Conservation (phyloP, 2,888 invertebrate species). For the Bombylius major region DNA sequence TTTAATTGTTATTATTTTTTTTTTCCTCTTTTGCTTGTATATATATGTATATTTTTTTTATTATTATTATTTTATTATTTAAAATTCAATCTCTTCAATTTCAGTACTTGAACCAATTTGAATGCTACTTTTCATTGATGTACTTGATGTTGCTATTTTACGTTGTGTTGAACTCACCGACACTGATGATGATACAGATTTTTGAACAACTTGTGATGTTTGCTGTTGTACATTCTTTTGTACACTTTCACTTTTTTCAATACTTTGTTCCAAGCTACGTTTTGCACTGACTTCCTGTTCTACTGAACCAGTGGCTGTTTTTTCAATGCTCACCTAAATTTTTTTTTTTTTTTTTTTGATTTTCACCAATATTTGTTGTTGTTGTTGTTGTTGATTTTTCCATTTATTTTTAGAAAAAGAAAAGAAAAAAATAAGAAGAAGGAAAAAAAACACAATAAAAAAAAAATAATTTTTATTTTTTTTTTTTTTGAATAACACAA, state of each 20-base stretch:
- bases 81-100: slow-evolving; percentile 16
- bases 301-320: slow-evolving; percentile 12
- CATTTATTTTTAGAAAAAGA: too few relatives aligned
- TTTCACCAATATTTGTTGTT: too few relatives aligned
- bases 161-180: slow-evolving; percentile 14
- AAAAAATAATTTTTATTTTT: too few relatives aligned
- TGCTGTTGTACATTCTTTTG: slow-evolving; percentile 9
- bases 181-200: slow-evolving; percentile 13
- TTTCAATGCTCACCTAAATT: slow-evolving; percentile 16
- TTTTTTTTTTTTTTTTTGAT: too few relatives aligned
- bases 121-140: slow-evolving; percentile 12
- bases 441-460: too few relatives aligned
- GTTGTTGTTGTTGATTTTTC: too few relatives aligned
- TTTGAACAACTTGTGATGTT: slow-evolving; percentile 12
- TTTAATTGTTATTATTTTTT: too few relatives aligned
- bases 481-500: too few relatives aligned
- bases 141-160: slow-evolving; percentile 12
- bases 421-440: too few relatives aligned
- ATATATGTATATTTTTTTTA: too few relatives aligned
- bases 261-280: slow-evolving; percentile 15
- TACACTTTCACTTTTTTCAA: slow-evolving; percentile 4
- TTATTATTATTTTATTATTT: background rate
- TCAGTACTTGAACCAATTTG: slow-evolving; percentile 12
- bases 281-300: slow-evolving; percentile 10
- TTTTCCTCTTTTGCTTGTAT: too few relatives aligned